Base-by-base conservation (phyloP, 92 coral and sea anemone species). In the Chrysogorgia sp. region DNA sequence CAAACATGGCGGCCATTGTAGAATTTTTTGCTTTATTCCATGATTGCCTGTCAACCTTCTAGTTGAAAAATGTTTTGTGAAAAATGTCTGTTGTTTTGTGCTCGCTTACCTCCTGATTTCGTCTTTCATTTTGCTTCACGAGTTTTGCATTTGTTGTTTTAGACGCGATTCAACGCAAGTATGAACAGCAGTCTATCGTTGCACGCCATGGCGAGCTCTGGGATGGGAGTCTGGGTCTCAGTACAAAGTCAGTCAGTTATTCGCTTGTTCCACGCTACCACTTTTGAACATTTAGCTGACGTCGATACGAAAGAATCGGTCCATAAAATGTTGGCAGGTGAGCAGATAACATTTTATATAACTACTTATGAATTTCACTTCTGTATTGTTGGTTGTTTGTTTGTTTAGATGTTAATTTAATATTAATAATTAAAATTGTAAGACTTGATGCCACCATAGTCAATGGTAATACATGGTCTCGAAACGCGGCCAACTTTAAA, bases 191-290 rank as follows among this genome's bases (percentile, higher is more conserved):
- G 88, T 76, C 87, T 93, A 1, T 81, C 93, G 1, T 93, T 94
- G 24, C 92, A 94, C 48, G 94, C 97, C 30, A 91, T 91, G 96
- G 98, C 96, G 9, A 94, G 97, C 81, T 89, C 97, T 15, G 98
- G 96, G 5, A 94, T 94, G 97, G 96, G 97, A 12, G 97, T 91
- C 20, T 94, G 98, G 98, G 65, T 94, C 67, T 91, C 97, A 9
- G 82, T 91, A 66, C 98, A 94, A 50, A 94, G 98, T 50, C 84
- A 86, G 31, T 91, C 97, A 58, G 90, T 85, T 10, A 90, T 94
- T 24, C 80, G 97, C 49, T 80, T 94, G 31, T 91, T 85, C 80
- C 97, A 91, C 83, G 98, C 97, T 47, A 94, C 94, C 1, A 88
- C 91, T 14, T 94, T 80, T 77, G 98, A 94, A 87, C 88, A 93